Base-by-base conservation (phyloP, 2,888 invertebrate genomes). In the Adineta ricciae region DNA sequence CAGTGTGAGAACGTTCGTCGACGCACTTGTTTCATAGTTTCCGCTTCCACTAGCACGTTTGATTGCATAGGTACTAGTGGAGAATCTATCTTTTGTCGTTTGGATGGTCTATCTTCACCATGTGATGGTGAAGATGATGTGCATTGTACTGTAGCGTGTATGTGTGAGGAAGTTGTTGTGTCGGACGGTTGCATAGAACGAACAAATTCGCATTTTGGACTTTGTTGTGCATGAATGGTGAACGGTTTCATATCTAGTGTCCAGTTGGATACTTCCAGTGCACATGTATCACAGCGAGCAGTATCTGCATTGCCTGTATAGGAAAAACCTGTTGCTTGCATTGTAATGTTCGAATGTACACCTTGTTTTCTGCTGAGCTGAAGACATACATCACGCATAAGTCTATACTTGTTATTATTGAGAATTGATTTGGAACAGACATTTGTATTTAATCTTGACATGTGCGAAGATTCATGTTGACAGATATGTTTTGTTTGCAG, bases 41-140 rank as follows among this genome's bases (percentile, higher is more conserved):
- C 21, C 24, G 41, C 41, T 41, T 78, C 73, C 24, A n/a, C 1
- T 5, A 78, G 38, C 14, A 5, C 11, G 4, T 27, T 27, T 32
- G 32, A 1, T 2, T 0, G 32, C 0, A 9, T 11, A 32, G 1
- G 0, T 11, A 4, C 0, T 1, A 16, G 27, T 2, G 2, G 16
- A 3, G 1, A 2, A 32, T 78, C 73, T 24, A 21, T 21, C 41
- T 36, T 78, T 24, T 38, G 73, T 16, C 21, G 38, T 78, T 78
- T 41, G 2, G 9, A 41, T 19, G 38, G 38, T 9, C 21, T 41
- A 0, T 41, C 41, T 41, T n/a, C 8, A 50, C 9, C 11, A 16
- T 3, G 14, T 19, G 50, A 50, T 50, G 50, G 3, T 50, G 50
- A 50, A 50, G 19, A 9, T 7, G 50, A 50, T 50, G 46, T n/a